These are phyloP conservation scores for Octomys mimax DNA, from an alignment of 2,797 vertebrate genomes.

Conservation along the genomic window DNA sequence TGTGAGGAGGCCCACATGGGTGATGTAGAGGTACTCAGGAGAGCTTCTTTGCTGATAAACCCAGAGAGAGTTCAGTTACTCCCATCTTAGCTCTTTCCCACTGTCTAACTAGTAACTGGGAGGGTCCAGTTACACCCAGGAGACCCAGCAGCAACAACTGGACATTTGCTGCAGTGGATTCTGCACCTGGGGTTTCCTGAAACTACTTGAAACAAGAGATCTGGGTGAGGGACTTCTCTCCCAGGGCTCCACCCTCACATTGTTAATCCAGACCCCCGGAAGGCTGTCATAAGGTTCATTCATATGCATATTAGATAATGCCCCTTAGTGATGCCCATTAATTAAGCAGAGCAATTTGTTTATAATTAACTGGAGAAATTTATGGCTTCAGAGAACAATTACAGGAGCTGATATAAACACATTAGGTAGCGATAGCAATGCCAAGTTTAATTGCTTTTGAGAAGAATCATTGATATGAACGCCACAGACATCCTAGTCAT, in stretches of 20 bases:
- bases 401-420: constrained; percentile 84
- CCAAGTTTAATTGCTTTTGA: constrained; percentile 84
- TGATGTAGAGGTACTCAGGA: background rate
- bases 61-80: background rate
- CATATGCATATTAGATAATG: constrained; percentile 76
- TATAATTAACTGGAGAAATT: constrained; percentile 87
- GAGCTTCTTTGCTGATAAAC: background rate
- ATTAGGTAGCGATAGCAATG: constrained; percentile 78
- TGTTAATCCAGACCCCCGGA: constrained; percentile 67
- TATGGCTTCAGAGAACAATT: constrained; percentile 85
- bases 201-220: background rate
- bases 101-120: background rate
- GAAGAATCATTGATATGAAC: constrained; percentile 83
- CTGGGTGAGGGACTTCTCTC: constrained; percentile 14
- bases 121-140: background rate
- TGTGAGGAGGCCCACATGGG: background rate
- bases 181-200: background rate
- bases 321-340: constrained; percentile 77
- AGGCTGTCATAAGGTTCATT: constrained; percentile 70
- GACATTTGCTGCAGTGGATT: background rate
- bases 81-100: background rate
- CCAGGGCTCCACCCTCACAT: constrained; percentile 59
- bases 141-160: background rate
- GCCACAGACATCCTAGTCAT: constrained; percentile 61
- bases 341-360: constrained; percentile 86